Conservation (phyloP, 2,888 invertebrate genomes). For the Loripinus fragilis region DNA sequence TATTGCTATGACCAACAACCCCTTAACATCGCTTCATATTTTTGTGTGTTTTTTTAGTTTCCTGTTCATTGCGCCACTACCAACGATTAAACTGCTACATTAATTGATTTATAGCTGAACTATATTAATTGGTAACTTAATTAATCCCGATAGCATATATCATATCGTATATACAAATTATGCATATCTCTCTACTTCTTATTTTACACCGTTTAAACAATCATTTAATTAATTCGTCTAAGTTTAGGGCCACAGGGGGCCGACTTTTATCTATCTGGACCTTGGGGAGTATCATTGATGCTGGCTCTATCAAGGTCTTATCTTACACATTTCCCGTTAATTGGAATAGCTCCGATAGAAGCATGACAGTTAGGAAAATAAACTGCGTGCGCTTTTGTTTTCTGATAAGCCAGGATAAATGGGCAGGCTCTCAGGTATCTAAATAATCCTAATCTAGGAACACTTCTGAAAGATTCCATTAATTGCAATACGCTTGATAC, state of each 20-base stretch:
- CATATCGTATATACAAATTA: conserved; percentile 12
- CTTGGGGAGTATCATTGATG: conserved; percentile 44
- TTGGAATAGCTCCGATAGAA: conserved; percentile 40
- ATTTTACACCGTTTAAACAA: conserved; percentile 58
- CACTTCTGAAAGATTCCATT: conserved; percentile 14
- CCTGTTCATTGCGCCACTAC: not conserved
- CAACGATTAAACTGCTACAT: not conserved
- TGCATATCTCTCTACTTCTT: conserved; percentile 8
- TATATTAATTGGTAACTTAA: not conserved
- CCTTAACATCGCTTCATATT: too few species aligned
- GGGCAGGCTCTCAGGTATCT: conserved; percentile 12
- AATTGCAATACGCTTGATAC: conserved; percentile 8
- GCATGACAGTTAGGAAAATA: conserved; percentile 51
- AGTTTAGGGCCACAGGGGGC: conserved; percentile 49
- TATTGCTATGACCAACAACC: too few species aligned
- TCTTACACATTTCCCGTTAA: conserved; percentile 31
- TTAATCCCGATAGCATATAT: not conserved
- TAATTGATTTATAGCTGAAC: conserved; percentile 4
- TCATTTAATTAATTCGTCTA: conserved; percentile 55
- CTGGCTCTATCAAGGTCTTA: not conserved
- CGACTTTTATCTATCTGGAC: conserved; percentile 40
- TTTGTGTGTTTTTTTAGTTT: too few species aligned
- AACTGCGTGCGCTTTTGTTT: conserved; percentile 14
- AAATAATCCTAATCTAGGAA: conserved; percentile 5
- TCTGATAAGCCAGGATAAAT: not conserved